Evolutionary conservation across 1,140 invertebrate genomes (phyloP), one percentile per base, ranked within the genome.

Genomic region (Hesperophylax magnus): DNA sequence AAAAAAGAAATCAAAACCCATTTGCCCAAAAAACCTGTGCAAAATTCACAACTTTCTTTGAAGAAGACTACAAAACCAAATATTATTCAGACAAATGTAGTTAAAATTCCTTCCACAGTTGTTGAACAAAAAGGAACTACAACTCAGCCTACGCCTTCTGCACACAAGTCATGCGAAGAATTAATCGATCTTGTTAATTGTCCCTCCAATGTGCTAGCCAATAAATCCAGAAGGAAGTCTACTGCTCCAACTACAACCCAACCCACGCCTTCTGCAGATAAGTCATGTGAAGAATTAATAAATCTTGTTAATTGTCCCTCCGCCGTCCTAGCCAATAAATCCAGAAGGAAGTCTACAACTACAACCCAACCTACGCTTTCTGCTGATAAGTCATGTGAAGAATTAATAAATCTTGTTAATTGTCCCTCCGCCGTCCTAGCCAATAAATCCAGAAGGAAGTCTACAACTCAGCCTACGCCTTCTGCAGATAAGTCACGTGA

Each of bases 371-470:
- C 18, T 9, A 54, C 20, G 15, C 14, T 47, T n/a, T 47, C 52
- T 47, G 1, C 34, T 54, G 52, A 72, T 52, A 52, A 72, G 15
- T 72, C 31, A 7, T 18, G 2, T 72, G 69, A 72, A 47, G 8
- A 31, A 20, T 72, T 24, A 20, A 61, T 11, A 20, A 24, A 15
- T 47, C 65, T 24, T 15, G 27, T 6, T 54, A 54, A 56, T 27
- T 22, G 3, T 54, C 3, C 52, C 11, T 27, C 11, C 11, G 39
- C 17, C 27, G 7, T 17, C 3, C 20, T 53, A 15, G 14, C 18
- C n/a, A 72, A 54, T 14, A 81, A 81, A 67, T 81, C 80, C 14
- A 71, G 80, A 63, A 72, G 80, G 65, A 81, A 81, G 53, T 81
- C 80, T 52, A 78, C 80, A 11, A n/a, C n/a, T n/a, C n/a, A n/a